Percentiles rank a stretch among this genome's conserved stretches.
phyloP scores from a whole-genome alignment of 2,113 vertebrate species.

The Meles meles region DNA sequence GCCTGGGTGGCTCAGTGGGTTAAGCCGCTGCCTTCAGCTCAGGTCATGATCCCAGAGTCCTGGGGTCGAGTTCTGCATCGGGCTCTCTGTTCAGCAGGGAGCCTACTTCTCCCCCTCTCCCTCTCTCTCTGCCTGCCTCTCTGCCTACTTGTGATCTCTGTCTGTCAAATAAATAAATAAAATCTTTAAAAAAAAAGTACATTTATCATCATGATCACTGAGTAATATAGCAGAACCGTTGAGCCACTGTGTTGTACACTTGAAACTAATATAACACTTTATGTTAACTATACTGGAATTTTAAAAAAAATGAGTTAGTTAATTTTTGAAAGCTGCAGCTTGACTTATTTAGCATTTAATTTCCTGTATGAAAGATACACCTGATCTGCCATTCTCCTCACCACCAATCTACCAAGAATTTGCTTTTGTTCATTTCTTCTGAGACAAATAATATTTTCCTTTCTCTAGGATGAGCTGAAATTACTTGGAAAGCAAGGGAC shows the following conservation, averaged over 20 bases:
- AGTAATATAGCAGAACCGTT: background rate
- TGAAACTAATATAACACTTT: background rate
- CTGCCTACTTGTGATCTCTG: no score
- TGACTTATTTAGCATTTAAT: conserved; percentile 23
- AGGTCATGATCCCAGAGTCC: no score
- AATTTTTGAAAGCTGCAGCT: background rate
- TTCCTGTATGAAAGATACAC: background rate
- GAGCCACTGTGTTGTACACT: background rate
- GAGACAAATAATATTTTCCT: background rate
- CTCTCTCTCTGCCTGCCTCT: no score
- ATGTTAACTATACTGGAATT: background rate
- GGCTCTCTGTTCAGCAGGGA: no score
- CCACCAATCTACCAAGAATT: background rate
- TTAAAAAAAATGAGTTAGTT: background rate
- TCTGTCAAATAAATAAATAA: no score
- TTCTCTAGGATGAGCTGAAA: conserved; percentile 89
- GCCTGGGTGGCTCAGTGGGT: no score
- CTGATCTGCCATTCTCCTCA: background rate
- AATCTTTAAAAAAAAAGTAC: no score
- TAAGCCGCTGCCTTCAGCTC: no score
- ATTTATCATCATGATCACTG: background rate
- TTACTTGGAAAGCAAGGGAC: conserved; percentile 91
- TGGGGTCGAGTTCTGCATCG: no score
- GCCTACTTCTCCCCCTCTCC: no score
- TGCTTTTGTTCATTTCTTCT: conserved; percentile 1